These are phyloP conservation scores for Zosterops pallidus DNA, from an alignment of 2,113 vertebrate genomes.

Conservation along the genomic window DNA sequence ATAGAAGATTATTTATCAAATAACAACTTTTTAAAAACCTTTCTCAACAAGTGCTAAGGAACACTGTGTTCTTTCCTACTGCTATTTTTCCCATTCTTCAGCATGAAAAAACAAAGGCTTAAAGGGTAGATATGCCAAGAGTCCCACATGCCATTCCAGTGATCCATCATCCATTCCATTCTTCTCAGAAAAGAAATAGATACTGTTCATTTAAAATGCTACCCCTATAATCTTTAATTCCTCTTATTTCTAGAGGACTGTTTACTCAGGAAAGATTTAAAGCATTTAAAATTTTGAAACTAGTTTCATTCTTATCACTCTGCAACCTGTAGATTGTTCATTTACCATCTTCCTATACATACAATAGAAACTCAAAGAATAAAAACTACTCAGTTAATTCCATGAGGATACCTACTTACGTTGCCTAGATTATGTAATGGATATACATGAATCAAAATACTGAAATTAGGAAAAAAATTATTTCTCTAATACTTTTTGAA, in stretches of 20 bases:
- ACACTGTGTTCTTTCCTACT: background rate
- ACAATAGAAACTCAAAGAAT: background rate
- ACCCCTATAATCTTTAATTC: background rate
- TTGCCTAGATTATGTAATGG: background rate
- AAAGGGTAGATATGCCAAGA: background rate
- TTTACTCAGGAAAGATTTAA: background rate
- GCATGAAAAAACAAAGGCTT: background rate
- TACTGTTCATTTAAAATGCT: background rate
- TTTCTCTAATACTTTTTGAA: background rate
- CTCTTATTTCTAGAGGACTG: background rate
- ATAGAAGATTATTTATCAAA: background rate
- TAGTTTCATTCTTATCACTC: background rate
- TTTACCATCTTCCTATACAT: background rate
- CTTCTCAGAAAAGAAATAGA: background rate
- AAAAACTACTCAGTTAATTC: background rate
- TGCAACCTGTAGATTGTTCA: background rate
- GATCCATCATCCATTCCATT: background rate
- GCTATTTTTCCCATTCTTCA: background rate
- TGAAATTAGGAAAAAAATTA: background rate
- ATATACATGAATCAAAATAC: background rate
- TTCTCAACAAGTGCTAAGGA: background rate
- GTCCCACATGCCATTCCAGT: background rate
- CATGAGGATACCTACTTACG: background rate
- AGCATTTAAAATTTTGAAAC: background rate
- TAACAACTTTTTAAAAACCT: background rate